Conservation (phyloP, 2,113 vertebrate species). For the Diadophis punctatus region DNA sequence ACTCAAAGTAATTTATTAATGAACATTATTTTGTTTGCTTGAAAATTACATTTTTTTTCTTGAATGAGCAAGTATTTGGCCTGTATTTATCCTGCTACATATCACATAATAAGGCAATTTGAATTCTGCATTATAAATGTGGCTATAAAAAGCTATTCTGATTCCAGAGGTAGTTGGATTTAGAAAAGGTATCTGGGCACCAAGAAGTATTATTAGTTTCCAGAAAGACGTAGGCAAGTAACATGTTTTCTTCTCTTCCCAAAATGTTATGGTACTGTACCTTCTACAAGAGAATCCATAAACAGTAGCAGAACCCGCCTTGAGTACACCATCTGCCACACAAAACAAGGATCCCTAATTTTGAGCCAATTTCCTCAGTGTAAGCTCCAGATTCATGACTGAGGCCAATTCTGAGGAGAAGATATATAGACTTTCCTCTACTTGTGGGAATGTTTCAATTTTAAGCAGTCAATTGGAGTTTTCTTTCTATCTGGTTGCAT, state of each 20-base stretch:
- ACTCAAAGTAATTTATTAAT: constrained; percentile 67
- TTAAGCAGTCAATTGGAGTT: neutral
- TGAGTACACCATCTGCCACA: neutral
- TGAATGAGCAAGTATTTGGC: constrained; percentile 39
- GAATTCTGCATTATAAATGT: constrained; percentile 4
- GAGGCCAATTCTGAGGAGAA: neutral
- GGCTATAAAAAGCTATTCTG: neutral
- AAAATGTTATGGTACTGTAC: neutral
- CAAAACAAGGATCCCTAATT: neutral
- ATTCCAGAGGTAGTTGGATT: neutral
- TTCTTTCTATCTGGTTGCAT: neutral
- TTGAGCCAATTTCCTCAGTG: neutral
- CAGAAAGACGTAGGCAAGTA: neutral
- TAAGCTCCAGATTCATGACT: neutral
- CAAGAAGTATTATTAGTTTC: neutral
- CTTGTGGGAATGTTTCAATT: neutral
- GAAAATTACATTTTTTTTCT: constrained; percentile 52
- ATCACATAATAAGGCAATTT: constrained; percentile 33
- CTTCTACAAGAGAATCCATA: neutral
- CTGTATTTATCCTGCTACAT: constrained; percentile 23
- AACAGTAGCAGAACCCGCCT: neutral
- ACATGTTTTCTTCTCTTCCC: neutral
- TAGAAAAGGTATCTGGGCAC: neutral
- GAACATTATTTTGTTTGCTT: constrained; percentile 60
- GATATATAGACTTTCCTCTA: neutral